Evolutionary conservation across 2,888 invertebrate species (phyloP).

Genomic region (Autographa pulchrina): DNA sequence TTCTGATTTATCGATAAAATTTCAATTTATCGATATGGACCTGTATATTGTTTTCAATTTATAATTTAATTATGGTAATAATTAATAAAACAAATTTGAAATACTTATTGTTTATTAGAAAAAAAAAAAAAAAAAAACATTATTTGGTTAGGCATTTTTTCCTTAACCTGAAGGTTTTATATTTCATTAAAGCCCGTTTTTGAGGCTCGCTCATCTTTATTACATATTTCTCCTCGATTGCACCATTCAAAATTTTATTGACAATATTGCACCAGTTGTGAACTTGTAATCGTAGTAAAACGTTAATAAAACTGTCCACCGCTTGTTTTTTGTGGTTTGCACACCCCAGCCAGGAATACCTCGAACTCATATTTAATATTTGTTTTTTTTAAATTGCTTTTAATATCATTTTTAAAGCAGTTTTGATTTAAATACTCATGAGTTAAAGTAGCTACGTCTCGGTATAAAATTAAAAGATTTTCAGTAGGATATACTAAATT

Average conservation of each 20-base stretch:
- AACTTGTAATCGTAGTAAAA: background rate
- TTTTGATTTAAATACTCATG: background rate
- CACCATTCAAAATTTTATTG: constrained; percentile 9
- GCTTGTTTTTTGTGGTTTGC: background rate
- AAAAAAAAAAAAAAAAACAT: no score
- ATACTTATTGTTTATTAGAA: no score
- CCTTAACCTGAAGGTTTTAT: no score
- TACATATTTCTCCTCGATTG: no score
- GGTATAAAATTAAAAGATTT: background rate
- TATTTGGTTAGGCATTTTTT: no score
- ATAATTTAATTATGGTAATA: no score
- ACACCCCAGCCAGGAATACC: background rate
- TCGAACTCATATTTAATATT: background rate
- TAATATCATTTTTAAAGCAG: background rate
- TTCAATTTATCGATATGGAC: no score
- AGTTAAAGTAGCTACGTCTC: background rate
- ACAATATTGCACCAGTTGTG: background rate
- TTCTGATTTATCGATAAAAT: no score
- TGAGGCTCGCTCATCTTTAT: no score
- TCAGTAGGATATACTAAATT: background rate
- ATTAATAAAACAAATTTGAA: no score
- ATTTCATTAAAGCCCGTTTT: no score
- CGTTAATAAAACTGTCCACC: background rate
- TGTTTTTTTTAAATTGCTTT: background rate
- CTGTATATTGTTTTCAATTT: no score